Evolutionary conservation across 1,140 invertebrate genomes (phyloP), one percentile per base, ranked within the genome.

Genomic region (Caenorhabditis briggsae): DNA sequence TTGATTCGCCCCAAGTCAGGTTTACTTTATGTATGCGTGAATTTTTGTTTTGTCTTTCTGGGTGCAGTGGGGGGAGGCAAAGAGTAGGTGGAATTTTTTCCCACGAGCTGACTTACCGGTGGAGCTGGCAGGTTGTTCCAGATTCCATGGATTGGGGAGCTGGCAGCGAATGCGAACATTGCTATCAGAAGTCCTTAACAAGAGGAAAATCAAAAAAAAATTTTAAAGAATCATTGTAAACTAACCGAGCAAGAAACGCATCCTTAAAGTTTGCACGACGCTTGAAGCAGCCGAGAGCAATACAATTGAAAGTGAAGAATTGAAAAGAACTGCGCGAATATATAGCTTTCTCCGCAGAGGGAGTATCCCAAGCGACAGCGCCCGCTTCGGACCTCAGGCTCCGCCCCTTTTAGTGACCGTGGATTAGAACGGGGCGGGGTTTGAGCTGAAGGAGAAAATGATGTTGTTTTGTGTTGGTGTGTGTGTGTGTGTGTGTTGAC

Each of bases 361-460:
- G 70, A 78, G 70, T 50, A 78, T 78, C 70, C 70, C 70, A 78
- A 78, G 70, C 46, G 70, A 78, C 70, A 46, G n/a, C 46, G 46
- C 18, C 46, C 20, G n/a, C 33, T 41, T 25, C 23, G 25, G 33
- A 33, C 33, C 70, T 78, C 46, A 6, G 5, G 25, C 70, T 23
- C 33, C n/a, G n/a, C 46, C 70, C 70, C 18, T 46, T 46, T 25
- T 43, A 20, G 46, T 78, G 70, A 78, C 70, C 70, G 70, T 78
- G 70, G 46, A 50, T 78, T 78, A 50, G 64, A 53, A 78, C 46
- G 46, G 46, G 70, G 70, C 70, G 70, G 48, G 70, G 43, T 33
- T 20, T 12, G 16, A 33, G 33, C 33, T 33, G 33, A 33, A 33
- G 33, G 3, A 33, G 33, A 3, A 3, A 33, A 33, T 33, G 33